phyloP scores from a whole-genome alignment of 2,797 vertebrate species.

The Anas bernieri region DNA sequence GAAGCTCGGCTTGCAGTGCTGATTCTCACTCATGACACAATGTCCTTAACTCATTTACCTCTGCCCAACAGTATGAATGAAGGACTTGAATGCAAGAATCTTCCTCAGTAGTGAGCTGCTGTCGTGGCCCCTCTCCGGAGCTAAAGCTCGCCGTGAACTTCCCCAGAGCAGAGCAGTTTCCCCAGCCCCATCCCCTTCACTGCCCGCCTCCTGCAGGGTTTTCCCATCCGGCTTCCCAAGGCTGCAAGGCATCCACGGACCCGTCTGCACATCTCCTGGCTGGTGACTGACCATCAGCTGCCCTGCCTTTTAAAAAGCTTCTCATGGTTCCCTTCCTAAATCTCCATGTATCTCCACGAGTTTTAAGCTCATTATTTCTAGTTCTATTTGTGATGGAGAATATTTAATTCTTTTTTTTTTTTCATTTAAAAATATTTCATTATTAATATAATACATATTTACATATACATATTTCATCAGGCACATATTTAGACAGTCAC shows the following conservation, averaged over 20 bases:
- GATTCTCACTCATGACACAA: background rate
- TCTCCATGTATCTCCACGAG: background rate
- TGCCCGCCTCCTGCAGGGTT: background rate
- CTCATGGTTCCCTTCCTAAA: background rate
- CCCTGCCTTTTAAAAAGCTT: background rate
- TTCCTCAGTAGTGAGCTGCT: background rate
- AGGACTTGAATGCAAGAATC: background rate
- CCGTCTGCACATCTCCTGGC: background rate
- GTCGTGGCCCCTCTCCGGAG: background rate
- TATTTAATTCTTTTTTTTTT: background rate
- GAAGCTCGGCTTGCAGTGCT: background rate
- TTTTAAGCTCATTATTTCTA: background rate
- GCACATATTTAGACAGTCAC: background rate
- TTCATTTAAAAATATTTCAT: background rate
- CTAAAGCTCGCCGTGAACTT: background rate
- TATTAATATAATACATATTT: constrained; percentile 22
- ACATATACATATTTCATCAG: constrained; percentile 1
- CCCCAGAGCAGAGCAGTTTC: background rate
- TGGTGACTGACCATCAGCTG: background rate
- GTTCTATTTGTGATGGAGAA: background rate
- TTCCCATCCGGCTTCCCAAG: too few relatives aligned
- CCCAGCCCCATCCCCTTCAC: background rate
- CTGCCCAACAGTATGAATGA: background rate
- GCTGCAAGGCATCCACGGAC: background rate
- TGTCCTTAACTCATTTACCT: background rate